Base-by-base conservation (phyloP, 2,888 invertebrate genomes). In the Tromatobia lineatoria region DNA sequence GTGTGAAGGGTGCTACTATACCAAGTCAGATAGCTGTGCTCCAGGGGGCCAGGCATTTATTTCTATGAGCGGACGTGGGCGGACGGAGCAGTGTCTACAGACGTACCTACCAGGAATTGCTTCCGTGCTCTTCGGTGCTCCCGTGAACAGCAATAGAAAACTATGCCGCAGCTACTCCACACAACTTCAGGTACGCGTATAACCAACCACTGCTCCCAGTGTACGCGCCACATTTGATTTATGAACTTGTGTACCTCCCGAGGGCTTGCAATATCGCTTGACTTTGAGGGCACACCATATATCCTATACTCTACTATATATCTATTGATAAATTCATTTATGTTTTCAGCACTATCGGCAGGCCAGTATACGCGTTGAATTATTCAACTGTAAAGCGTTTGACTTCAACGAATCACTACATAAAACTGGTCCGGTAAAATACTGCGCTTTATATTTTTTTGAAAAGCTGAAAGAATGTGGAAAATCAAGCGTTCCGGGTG, bases 21-120 rank as follows among this genome's bases (percentile, higher is more conserved):
- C n/a, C n/a, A n/a, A n/a, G 50, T 47, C 47, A 61, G 82, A 70
- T 61, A 59, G 42, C 52, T 45, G 23, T 57, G 42, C 34, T 50
- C 15, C 66, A 57, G 67, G 71, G 70, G 88, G 13, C 47, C 71
- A 88, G 87, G 86, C 86, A 81, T 89, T 89, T 76, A 83, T 89
- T 86, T 83, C 82, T 87, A 84, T 61, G 83, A 83, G 73, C 34
- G 69, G 59, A 86, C 88, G 90, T 90, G 87, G 91, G 90, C 87
- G 89, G 90, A 90, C 89, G 88, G 76, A 80, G 74, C 85, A 81
- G 71, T 83, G 85, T 83, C 82, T 86, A 85, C 87, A 88, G 82
- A 89, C 88, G 87, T 87, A 82, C 80, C 86, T 64, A 70, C 59
- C 71, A 42, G 71, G 86, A 38, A 87, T 88, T 86, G 90, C 89